These are phyloP conservation scores for Urosaurus nigricauda DNA, from an alignment of 2,797 vertebrate species.

Conservation along the genomic window DNA sequence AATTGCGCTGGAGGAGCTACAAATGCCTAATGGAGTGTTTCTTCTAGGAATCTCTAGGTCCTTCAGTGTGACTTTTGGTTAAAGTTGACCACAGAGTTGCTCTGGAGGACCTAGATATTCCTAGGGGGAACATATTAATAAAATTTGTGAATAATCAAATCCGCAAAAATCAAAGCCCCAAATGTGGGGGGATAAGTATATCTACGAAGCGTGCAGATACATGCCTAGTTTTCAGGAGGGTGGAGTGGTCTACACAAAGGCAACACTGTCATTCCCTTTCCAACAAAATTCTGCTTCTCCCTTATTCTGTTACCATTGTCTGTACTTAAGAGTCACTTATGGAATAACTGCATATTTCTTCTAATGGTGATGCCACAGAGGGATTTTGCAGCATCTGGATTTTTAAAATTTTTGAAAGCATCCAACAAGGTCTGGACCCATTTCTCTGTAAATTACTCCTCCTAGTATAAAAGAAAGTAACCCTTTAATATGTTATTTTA, in stretches of 20 bases:
- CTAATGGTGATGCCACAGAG: neutral
- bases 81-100: too few relatives aligned
- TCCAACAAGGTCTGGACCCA: neutral
- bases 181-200: too few relatives aligned
- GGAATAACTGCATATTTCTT: neutral
- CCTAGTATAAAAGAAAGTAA: neutral
- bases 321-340: neutral
- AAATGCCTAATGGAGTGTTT: too few relatives aligned
- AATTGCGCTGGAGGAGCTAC: too few relatives aligned
- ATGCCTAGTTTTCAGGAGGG: neutral
- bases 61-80: too few relatives aligned
- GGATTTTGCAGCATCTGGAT: neutral
- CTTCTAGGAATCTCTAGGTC: too few relatives aligned
- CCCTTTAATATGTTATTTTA: neutral
- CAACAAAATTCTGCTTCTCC: too few relatives aligned
- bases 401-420: neutral
- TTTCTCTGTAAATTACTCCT: neutral
- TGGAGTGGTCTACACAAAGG: neutral
- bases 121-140: too few relatives aligned
- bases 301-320: neutral
- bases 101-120: too few relatives aligned
- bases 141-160: too few relatives aligned
- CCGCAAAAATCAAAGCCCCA: too few relatives aligned
- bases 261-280: neutral
- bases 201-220: neutral